These are phyloP conservation scores for Peromyscus melanophrys DNA, from an alignment of 2,797 vertebrate genomes.

Conservation along the genomic window DNA sequence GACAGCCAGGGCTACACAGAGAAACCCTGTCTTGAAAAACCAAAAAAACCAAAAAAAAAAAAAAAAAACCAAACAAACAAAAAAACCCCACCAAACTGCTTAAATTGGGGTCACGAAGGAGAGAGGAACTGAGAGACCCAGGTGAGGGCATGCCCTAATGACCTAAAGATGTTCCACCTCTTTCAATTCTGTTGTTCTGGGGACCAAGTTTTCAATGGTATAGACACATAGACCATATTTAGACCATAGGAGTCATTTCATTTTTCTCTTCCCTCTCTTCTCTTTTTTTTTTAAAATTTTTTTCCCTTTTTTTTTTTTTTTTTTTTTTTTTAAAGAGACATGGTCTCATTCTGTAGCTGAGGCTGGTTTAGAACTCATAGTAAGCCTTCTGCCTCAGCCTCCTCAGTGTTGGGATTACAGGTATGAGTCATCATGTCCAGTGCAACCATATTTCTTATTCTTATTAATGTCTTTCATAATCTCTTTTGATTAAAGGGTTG, in stretches of 20 bases:
- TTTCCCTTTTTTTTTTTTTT: neutral
- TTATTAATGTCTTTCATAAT: neutral
- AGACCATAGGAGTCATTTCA: neutral
- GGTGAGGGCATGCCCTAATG: neutral
- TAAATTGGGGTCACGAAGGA: neutral
- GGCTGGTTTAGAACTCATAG: neutral
- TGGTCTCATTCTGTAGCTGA: neutral
- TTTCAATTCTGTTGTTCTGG: neutral
- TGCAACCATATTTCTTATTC: neutral
- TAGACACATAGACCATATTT: neutral
- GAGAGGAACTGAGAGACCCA: neutral
- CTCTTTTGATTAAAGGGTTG: slow-evolving; percentile 62
- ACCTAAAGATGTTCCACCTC: neutral
- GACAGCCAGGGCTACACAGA: neutral
- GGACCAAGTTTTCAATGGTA: neutral
- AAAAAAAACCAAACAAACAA: too few relatives aligned
- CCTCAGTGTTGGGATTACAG: neutral
- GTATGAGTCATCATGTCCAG: neutral
- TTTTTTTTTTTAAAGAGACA: neutral
- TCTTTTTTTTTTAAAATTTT: neutral
- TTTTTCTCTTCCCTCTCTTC: neutral
- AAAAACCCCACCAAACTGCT: neutral
- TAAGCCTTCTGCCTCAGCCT: neutral
- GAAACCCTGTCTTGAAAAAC: neutral
- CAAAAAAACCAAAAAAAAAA: neutral